A percentile compares a stretch with the other conserved stretches of the same genome.
phyloP scores from a whole-genome alignment of 2,113 vertebrate species.

The Melanerpes formicivorus region DNA sequence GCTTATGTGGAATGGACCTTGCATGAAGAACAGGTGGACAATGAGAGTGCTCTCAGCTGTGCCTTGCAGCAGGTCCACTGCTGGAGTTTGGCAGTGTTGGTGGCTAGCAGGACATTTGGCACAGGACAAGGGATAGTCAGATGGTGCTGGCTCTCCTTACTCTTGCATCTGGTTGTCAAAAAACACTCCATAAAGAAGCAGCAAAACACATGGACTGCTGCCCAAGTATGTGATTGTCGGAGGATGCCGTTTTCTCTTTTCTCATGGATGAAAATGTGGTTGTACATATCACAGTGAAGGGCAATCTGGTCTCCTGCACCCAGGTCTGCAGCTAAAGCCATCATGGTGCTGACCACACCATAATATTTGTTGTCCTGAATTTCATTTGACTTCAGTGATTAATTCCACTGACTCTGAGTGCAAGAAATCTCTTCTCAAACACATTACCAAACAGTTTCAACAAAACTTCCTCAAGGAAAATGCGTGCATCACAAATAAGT shows the following conservation, averaged over 20 bases:
- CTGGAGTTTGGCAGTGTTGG: not conserved
- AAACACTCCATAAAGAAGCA: not conserved
- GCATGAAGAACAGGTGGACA: not conserved
- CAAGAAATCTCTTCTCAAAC: not conserved
- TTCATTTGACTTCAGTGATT: not conserved
- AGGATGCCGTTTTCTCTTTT: not conserved
- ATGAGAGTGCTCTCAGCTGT: not conserved
- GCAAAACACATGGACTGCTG: not conserved
- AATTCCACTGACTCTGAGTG: not conserved
- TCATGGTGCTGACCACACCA: not conserved
- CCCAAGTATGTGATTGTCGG: not conserved
- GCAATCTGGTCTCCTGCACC: not conserved
- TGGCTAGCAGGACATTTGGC: not conserved
- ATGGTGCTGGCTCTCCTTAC: not conserved
- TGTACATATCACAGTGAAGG: not conserved
- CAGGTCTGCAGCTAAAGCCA: not conserved
- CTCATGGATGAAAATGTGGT: rapidly evolving
- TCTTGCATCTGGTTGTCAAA: not conserved
- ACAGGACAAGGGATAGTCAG: not conserved
- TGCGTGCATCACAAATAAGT: not conserved
- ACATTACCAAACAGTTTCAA: not conserved
- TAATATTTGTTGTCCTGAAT: not conserved
- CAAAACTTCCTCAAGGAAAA: not conserved
- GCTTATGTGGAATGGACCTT: not conserved
- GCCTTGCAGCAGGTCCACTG: not conserved